A percentile compares a stretch with the other conserved stretches of the same genome.
These are phyloP conservation scores for Ctenopoma multispine DNA, from an alignment of 2,797 vertebrate genomes.

Conservation along the genomic window DNA sequence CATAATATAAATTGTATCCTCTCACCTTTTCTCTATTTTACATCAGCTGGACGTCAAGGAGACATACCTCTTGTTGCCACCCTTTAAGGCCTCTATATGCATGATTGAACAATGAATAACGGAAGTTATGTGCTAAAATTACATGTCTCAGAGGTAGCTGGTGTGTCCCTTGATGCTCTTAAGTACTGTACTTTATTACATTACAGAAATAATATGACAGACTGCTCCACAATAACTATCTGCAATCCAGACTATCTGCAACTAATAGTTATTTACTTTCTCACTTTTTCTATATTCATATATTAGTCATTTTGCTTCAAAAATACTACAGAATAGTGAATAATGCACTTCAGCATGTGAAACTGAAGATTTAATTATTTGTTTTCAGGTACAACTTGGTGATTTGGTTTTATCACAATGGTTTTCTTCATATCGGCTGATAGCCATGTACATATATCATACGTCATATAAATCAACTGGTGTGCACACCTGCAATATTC, in stretches of 20 bases:
- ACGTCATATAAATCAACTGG: no score
- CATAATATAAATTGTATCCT: conserved; percentile 45
- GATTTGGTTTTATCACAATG: no score
- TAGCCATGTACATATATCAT: no score
- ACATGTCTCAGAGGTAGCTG: conserved; percentile 6
- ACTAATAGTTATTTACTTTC: background rate
- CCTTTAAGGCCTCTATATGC: conserved; percentile 27
- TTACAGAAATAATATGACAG: background rate
- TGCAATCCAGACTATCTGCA: no score
- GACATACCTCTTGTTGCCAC: conserved; percentile 24
- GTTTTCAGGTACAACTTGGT: no score
- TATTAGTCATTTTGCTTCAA: background rate
- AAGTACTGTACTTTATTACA: no score
- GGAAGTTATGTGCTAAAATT: conserved; percentile 26
- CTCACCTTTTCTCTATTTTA: conserved; percentile 41
- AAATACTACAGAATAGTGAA: no score
- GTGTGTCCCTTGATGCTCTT: background rate
- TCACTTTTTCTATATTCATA: background rate
- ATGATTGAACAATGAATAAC: conserved; percentile 54
- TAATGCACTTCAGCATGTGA: no score
- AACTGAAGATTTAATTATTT: no score
- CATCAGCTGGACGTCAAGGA: conserved; percentile 55
- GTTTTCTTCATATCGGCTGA: no score
- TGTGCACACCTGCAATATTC: no score
- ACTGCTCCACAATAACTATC: background rate